These are phyloP conservation scores for Brienomyrus brachyistius DNA, from an alignment of 2,113 vertebrate species.

Conservation along the genomic window DNA sequence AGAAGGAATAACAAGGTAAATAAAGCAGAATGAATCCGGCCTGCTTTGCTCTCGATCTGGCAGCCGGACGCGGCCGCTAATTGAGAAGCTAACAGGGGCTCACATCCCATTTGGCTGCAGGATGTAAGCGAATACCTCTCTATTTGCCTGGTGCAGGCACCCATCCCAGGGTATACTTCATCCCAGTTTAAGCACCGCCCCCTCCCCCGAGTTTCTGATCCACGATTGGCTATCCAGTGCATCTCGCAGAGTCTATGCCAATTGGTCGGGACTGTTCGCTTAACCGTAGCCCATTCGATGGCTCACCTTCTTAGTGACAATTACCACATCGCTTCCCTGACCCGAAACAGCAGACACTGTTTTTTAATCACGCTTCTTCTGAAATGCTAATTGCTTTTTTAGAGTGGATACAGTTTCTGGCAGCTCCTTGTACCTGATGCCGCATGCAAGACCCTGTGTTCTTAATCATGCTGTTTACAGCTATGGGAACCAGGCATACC, in stretches of 20 bases:
- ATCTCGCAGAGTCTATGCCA: neutral
- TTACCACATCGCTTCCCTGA: neutral
- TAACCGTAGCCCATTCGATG: neutral
- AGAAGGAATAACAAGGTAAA: conserved; percentile 1
- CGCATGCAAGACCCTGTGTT: neutral
- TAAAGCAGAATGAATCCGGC: neutral
- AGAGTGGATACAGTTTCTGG: neutral
- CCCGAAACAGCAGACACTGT: neutral
- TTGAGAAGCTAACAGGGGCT: neutral
- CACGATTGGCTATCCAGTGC: neutral
- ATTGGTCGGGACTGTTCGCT: neutral
- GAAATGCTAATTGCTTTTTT: neutral
- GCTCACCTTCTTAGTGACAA: neutral
- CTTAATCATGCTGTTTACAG: neutral
- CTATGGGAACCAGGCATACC: neutral
- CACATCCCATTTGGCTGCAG: neutral
- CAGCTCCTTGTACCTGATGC: neutral
- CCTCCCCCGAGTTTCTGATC: neutral
- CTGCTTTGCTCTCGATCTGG: neutral
- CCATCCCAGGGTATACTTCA: neutral
- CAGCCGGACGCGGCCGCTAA: neutral
- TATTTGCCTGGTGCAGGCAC: neutral
- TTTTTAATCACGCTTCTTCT: neutral
- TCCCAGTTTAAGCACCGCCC: neutral
- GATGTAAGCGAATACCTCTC: neutral